phyloP scores from a whole-genome alignment of 2,888 invertebrate genomes.

The Drosophila subsilvestris region DNA sequence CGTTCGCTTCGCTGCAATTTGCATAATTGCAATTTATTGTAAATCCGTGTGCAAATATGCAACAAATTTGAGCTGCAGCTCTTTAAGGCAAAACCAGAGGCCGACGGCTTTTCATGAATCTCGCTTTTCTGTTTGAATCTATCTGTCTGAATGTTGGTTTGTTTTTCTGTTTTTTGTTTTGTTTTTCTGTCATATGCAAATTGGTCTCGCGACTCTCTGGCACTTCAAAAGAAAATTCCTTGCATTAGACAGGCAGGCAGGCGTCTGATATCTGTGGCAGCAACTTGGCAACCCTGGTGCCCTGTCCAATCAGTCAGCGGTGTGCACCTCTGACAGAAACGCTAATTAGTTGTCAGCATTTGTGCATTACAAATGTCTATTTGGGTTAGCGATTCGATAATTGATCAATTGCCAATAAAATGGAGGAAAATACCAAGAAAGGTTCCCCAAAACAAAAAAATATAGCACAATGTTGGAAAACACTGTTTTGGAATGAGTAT shows the following conservation, averaged over 20 bases:
- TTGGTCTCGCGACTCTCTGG: slow-evolving; percentile 18
- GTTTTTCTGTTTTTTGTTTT: not conserved
- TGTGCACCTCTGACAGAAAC: slow-evolving; percentile 44
- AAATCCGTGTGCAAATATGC: slow-evolving; percentile 73
- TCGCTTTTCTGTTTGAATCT: slow-evolving; percentile 34
- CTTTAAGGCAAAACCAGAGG: slow-evolving; percentile 64
- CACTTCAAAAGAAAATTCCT: slow-evolving; percentile 32
- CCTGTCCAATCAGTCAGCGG: slow-evolving; percentile 55
- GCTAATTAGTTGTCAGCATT: slow-evolving; percentile 62
- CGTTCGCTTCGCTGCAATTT: slow-evolving; percentile 49
- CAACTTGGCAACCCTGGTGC: slow-evolving; percentile 26
- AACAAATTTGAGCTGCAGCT: slow-evolving; percentile 59
- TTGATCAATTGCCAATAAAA: slow-evolving; percentile 23
- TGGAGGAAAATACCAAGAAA: not conserved
- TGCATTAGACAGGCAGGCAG: slow-evolving; percentile 15
- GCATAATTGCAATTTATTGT: slow-evolving; percentile 79
- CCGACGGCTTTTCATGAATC: slow-evolving; percentile 67
- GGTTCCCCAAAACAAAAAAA: not conserved
- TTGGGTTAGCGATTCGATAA: slow-evolving; percentile 13
- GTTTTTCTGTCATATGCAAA: slow-evolving; percentile 42
- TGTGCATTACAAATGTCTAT: slow-evolving; percentile 22
- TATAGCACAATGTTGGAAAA: not conserved
- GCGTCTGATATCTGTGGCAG: not conserved
- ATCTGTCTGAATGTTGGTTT: slow-evolving; percentile 37
- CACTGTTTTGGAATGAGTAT: too few relatives aligned